These are phyloP conservation scores for Cyrtonyx montezumae DNA, from an alignment of 2,113 vertebrate species.

Conservation along the genomic window DNA sequence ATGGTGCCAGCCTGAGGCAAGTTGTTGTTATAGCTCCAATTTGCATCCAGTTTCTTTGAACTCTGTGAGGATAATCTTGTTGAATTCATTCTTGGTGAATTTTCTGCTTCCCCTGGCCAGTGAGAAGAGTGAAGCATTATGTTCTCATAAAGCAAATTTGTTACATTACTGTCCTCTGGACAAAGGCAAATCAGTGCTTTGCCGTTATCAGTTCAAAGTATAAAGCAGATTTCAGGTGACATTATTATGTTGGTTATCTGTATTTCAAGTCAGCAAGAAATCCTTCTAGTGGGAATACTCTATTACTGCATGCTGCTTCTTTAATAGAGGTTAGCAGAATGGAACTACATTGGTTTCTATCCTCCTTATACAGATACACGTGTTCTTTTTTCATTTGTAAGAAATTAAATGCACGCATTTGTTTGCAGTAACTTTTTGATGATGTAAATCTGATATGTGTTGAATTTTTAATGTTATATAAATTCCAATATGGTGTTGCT, in stretches of 20 bases:
- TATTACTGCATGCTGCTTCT: neutral
- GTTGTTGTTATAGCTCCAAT: neutral
- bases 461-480: neutral
- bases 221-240: neutral
- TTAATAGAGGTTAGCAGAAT: neutral
- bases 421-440: neutral
- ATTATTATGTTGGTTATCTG: neutral
- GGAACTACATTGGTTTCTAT: neutral
- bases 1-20: neutral
- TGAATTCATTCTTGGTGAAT: neutral
- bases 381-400: neutral
- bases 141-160: neutral
- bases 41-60: neutral
- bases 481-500: neutral
- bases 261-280: neutral
- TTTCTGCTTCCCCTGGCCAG: neutral
- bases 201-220: neutral
- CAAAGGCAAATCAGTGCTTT: neutral
- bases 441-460: slow-evolving; percentile 23
- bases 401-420: neutral
- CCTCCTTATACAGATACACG: neutral
- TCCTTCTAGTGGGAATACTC: neutral
- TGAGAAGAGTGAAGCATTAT: neutral
- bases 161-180: neutral
- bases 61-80: neutral